Conservation (phyloP, 2,113 vertebrate genomes). For the Benitochromis conjunctus region DNA sequence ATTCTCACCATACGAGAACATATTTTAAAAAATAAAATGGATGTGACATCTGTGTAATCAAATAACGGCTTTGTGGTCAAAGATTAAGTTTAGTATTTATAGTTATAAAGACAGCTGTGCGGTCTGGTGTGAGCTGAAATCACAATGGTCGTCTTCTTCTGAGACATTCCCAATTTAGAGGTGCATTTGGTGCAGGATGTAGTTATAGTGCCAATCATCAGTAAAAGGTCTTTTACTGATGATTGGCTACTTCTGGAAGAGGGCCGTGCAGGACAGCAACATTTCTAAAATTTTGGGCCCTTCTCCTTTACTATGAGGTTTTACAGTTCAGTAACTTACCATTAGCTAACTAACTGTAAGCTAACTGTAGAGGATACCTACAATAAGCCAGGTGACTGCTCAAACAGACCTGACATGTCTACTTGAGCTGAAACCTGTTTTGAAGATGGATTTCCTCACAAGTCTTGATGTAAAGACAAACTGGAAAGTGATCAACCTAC, state of each 20-base stretch:
- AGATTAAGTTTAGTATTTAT: background rate
- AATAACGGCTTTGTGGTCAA: background rate
- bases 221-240: too few species aligned
- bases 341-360: too few species aligned
- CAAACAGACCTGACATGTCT: too few species aligned
- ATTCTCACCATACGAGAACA: too few species aligned
- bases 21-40: background rate
- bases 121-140: background rate
- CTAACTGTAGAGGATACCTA: background rate
- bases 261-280: background rate
- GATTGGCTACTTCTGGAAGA: background rate
- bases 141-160: background rate
- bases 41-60: background rate
- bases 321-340: too few species aligned
- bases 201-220: background rate
- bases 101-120: background rate
- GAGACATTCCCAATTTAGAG: background rate
- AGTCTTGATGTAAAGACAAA: too few species aligned
- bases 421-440: too few species aligned
- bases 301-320: background rate
- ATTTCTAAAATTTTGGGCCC: background rate
- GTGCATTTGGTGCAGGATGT: background rate
- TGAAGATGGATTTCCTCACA: too few species aligned
- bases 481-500: too few species aligned
- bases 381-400: background rate